These are phyloP conservation scores for Eucera pruinosa DNA, from an alignment of 2,888 invertebrate species.

Conservation along the genomic window DNA sequence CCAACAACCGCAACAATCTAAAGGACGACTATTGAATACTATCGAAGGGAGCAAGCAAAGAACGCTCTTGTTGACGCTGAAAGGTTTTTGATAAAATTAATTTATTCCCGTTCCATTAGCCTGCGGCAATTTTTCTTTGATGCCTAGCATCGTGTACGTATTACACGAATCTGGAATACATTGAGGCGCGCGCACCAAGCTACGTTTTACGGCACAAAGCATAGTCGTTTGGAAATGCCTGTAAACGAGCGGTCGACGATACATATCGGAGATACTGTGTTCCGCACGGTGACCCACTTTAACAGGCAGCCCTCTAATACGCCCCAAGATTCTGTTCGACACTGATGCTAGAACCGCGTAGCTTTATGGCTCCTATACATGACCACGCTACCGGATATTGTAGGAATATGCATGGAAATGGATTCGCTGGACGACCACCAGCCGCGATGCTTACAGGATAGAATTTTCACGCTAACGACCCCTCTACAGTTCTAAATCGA, in stretches of 20 bases:
- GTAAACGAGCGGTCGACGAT: constrained; percentile 65
- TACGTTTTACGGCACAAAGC: constrained; percentile 56
- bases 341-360: constrained; percentile 34
- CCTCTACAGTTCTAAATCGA: constrained; percentile 9
- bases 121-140: constrained; percentile 37
- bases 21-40: too few species aligned
- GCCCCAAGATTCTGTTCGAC: constrained; percentile 62
- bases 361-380: constrained; percentile 24
- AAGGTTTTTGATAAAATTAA: constrained; percentile 41
- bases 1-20: constrained; percentile 2
- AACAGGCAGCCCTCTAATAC: constrained; percentile 56
- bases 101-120: constrained; percentile 36
- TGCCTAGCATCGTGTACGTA: constrained; percentile 24
- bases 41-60: not conserved
- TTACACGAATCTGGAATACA: not conserved
- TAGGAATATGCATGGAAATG: constrained; percentile 25
- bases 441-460: not conserved
- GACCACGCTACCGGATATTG: not conserved
- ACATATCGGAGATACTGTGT: constrained; percentile 54
- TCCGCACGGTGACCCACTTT: constrained; percentile 66
- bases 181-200: constrained; percentile 5
- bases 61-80: too few species aligned
- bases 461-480: constrained; percentile 18
- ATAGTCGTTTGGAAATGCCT: constrained; percentile 63
- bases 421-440: constrained; percentile 13